Evolutionary conservation across 2,888 invertebrate species (phyloP).

Genomic region (Polydrusus cervinus): DNA sequence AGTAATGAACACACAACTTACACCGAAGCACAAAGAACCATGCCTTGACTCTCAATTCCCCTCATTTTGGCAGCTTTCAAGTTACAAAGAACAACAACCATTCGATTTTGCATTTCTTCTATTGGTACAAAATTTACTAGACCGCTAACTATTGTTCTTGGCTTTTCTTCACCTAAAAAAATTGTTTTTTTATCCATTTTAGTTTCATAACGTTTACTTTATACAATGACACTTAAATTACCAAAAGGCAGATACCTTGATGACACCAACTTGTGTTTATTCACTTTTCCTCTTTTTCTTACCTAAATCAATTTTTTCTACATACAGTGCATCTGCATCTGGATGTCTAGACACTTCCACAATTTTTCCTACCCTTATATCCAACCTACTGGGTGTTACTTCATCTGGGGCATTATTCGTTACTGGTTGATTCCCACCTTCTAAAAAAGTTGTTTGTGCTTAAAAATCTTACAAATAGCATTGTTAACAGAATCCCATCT

Average conservation of each 20-base stretch:
- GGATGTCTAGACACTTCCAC: slow-evolving; percentile 89
- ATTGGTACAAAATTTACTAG: slow-evolving; percentile 93
- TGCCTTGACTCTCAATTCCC: slow-evolving; percentile 92
- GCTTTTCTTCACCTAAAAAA: slow-evolving; percentile 78
- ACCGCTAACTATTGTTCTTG: slow-evolving; percentile 87
- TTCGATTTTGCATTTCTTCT: slow-evolving; percentile 90
- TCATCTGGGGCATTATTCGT: slow-evolving; percentile 63
- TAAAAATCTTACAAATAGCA: no score
- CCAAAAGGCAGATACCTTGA: no score
- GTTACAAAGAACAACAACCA: slow-evolving; percentile 96
- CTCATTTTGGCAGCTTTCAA: slow-evolving; percentile 97
- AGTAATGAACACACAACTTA: no score
- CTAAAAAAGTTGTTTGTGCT: slow-evolving; percentile 8
- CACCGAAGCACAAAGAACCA: slow-evolving; percentile 94
- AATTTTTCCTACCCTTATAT: slow-evolving; percentile 91
- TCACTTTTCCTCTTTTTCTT: background rate
- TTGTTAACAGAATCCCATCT: no score
- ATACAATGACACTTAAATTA: no score
- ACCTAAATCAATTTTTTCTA: slow-evolving; percentile 89
- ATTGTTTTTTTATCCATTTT: background rate
- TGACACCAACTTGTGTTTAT: no score
- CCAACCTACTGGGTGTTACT: slow-evolving; percentile 83
- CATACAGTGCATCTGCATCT: slow-evolving; percentile 92
- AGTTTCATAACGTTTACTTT: no score
- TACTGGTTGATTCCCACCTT: slow-evolving; percentile 39